Base-by-base conservation (phyloP, 2,797 vertebrate genomes). In the Lepus townsendii region DNA sequence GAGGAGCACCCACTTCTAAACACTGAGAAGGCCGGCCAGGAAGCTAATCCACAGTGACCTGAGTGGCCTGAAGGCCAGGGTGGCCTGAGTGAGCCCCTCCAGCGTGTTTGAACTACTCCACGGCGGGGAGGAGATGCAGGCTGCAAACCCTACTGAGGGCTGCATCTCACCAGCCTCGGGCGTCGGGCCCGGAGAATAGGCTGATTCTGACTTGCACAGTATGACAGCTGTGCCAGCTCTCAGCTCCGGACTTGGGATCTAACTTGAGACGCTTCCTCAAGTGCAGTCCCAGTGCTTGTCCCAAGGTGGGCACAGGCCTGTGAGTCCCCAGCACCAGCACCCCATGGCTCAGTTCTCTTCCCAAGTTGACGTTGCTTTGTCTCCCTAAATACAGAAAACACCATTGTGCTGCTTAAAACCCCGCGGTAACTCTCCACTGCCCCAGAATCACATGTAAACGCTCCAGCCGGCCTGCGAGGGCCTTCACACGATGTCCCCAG, bases 381-480 rank as follows among this genome's bases (percentile, higher is more conserved):
- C 19, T 91, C 52, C 14, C 71, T 65, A 60, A 93, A 72, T 11
- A 72, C 32, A 89, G 78, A 68, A 57, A 54, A 20, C 32, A 17
- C 47, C 2, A 0, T 60, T 24, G 24, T 5, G 26, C 47, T 50
- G 7, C 66, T 80, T 80, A 79, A 47, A 90, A 82, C 17, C 54
- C 57, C 77, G 65, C 35, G 6, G 19, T 32, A 65, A 30, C 26
- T 54, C 60, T 72, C 62, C 1, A 13, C 11, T 60, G 8, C 77
- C 66, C 71, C 91, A 63, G 71, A 95, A 83, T 27, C 54, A 77
- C 26, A 38, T 62, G 62, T 69, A 80, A 94, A 93, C 4, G 65
- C 75, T 19, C 35, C 9, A 50, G 30, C 57, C 73, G 73, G 47
- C 35, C 82, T 71, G 11, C 3, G 54, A 75, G 35, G 27, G 42